Conservation (phyloP, 2,888 invertebrate species). For the Tryphoninae sp. region DNA sequence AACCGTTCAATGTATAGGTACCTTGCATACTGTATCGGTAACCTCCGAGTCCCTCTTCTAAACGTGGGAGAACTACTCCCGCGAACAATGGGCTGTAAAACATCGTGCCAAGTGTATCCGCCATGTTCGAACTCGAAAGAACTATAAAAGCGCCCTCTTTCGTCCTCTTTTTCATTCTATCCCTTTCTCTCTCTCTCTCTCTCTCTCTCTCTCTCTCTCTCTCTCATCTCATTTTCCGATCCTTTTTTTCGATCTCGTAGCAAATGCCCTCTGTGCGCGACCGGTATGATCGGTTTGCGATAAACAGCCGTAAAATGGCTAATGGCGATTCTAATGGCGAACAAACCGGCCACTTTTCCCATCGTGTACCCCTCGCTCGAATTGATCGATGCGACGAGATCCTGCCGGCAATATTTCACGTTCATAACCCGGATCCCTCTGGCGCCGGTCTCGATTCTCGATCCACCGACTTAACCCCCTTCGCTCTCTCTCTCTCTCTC, state of each 20-base stretch:
- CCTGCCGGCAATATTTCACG: conserved; percentile 19
- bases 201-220: neutral
- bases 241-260: neutral
- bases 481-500: neutral
- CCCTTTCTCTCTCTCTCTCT: neutral
- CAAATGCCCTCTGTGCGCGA: conserved; percentile 1
- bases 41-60: conserved; percentile 29
- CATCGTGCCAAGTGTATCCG: conserved; percentile 32
- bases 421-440: conserved; percentile 35
- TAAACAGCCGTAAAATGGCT: conserved; percentile 67
- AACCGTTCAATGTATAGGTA: conserved; percentile 25
- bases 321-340: conserved; percentile 66
- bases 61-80: conserved; percentile 42
- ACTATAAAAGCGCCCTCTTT: conserved; percentile 35
- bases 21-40: conserved; percentile 24
- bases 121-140: conserved; percentile 25
- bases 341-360: conserved; percentile 47
- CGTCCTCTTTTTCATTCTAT: neutral
- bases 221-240: neutral
- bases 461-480: neutral
- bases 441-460: conserved; percentile 47
- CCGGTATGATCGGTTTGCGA: conserved; percentile 62
- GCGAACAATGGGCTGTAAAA: conserved; percentile 54
- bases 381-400: conserved; percentile 44
- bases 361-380: conserved; percentile 29